Conservation (phyloP, 2,888 invertebrate species). For the Trichopoda pennipes region DNA sequence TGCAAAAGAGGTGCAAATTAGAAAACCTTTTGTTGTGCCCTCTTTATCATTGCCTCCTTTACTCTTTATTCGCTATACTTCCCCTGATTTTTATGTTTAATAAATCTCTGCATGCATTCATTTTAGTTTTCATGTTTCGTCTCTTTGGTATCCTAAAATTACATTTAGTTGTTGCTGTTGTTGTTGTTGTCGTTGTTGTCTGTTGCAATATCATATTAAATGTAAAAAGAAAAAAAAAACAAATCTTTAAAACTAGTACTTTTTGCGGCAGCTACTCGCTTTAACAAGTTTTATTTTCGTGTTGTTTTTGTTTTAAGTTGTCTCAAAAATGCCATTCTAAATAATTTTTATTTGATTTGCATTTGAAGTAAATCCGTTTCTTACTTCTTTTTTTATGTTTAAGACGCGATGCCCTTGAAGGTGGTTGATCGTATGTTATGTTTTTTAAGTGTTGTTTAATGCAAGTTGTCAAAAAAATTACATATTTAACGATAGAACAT, state of each 20-base stretch:
- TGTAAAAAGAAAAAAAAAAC: constrained; percentile 14
- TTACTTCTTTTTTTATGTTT: constrained; percentile 15
- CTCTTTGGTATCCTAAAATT: constrained; percentile 59
- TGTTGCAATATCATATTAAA: constrained; percentile 47
- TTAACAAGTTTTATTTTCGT: constrained; percentile 34
- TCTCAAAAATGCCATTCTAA: constrained; percentile 62
- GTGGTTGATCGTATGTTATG: constrained; percentile 11
- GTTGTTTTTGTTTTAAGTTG: constrained; percentile 6
- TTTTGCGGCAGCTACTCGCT: constrained; percentile 52
- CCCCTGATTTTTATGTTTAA: constrained; percentile 8
- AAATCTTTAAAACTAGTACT: constrained; percentile 48
- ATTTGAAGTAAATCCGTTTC: constrained; percentile 59
- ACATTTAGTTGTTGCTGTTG: constrained; percentile 35
- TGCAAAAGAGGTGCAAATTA: too few species aligned
- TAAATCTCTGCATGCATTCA: constrained; percentile 28
- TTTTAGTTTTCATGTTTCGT: constrained; percentile 45
- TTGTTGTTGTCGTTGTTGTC: constrained; percentile 32
- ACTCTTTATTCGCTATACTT: constrained; percentile 39
- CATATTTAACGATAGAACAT: background rate
- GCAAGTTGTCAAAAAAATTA: constrained; percentile 48
- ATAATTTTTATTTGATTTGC: constrained; percentile 61
- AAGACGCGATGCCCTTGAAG: constrained; percentile 59
- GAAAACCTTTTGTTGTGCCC: too few species aligned
- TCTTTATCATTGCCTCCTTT: too few species aligned
- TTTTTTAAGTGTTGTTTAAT: constrained; percentile 32